Evolutionary conservation across 2,797 vertebrate genomes (phyloP).

Genomic region (Meriones psammophilus): DNA sequence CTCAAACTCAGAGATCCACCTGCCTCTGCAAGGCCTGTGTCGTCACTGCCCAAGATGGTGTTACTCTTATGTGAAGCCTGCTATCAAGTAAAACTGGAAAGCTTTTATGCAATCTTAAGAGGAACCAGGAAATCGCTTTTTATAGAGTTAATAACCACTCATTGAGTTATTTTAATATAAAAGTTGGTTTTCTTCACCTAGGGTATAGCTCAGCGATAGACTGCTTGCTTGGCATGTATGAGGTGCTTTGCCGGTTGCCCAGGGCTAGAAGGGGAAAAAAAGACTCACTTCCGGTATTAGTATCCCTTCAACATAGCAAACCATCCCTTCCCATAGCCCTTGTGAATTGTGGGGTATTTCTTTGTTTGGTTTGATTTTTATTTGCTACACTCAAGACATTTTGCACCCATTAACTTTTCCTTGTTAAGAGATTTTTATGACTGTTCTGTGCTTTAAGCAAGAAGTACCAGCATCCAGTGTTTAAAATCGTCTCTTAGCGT

Average conservation of each 20-base stretch:
- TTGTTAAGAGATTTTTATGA: constrained; percentile 72
- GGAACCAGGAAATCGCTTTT: neutral
- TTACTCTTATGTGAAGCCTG: neutral
- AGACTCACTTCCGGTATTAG: neutral
- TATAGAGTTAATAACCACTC: constrained; percentile 53
- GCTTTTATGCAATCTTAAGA: neutral
- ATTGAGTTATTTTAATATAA: constrained; percentile 56
- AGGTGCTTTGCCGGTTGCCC: neutral
- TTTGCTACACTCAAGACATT: constrained; percentile 67
- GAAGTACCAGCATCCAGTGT: constrained; percentile 28
- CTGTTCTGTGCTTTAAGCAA: constrained; percentile 66
- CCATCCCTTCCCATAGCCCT: constrained; percentile 11
- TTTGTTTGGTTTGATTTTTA: neutral
- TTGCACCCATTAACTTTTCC: constrained; percentile 74
- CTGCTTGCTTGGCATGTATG: neutral
- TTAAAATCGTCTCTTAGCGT: constrained; percentile 65
- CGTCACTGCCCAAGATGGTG: neutral
- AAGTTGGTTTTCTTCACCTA: constrained; percentile 3
- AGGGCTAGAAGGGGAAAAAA: neutral
- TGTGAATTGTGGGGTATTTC: neutral
- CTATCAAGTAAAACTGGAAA: constrained; percentile 15
- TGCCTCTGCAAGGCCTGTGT: neutral
- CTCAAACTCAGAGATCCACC: neutral
- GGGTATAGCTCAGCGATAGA: neutral
- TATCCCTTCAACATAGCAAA: constrained; percentile 7